Percentiles rank a stretch among this genome's conserved stretches.
Evolutionary conservation across 2,797 vertebrate species (phyloP).

Genomic region (Pseudomugil tenellus): DNA sequence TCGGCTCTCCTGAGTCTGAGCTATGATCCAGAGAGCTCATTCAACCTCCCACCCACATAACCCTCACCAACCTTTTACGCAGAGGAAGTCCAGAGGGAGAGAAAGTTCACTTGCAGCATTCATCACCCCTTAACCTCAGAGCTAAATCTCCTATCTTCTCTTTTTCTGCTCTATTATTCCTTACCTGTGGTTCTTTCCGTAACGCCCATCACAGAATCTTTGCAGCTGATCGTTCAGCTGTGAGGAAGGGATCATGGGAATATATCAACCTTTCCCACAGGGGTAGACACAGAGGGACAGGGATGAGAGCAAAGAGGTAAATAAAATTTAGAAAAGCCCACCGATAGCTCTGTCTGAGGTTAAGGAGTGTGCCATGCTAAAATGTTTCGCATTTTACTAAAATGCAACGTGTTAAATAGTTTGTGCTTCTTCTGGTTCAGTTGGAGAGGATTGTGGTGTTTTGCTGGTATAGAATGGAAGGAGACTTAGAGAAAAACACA

Average conservation of each 20-base stretch:
- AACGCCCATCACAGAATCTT: background rate
- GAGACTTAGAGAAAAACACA: constrained; percentile 42
- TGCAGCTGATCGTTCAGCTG: constrained; percentile 23
- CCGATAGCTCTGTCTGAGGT: constrained; percentile 43
- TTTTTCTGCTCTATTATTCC: constrained; percentile 21
- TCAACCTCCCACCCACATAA: constrained; percentile 24
- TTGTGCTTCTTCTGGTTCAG: constrained; percentile 27
- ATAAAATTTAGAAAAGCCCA: constrained; percentile 13
- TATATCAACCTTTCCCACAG: constrained; percentile 17
- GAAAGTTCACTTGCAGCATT: constrained; percentile 64
- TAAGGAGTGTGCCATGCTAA: constrained; percentile 59
- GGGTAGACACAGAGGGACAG: constrained; percentile 23
- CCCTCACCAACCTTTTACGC: constrained; percentile 34
- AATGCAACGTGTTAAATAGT: constrained; percentile 27
- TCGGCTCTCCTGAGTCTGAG: constrained; percentile 81
- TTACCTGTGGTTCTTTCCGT: constrained; percentile 11
- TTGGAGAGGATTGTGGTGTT: constrained; percentile 38
- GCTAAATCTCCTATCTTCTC: constrained; percentile 20
- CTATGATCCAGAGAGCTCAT: constrained; percentile 71
- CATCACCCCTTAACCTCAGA: constrained; percentile 74
- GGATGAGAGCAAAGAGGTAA: background rate
- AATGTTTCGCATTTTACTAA: constrained; percentile 39
- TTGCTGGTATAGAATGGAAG: constrained; percentile 54
- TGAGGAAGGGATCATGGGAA: constrained; percentile 44
- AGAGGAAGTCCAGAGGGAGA: constrained; percentile 53